Evolutionary conservation across 2,113 vertebrate species (phyloP).

Genomic region (Callithrix jacchus): DNA sequence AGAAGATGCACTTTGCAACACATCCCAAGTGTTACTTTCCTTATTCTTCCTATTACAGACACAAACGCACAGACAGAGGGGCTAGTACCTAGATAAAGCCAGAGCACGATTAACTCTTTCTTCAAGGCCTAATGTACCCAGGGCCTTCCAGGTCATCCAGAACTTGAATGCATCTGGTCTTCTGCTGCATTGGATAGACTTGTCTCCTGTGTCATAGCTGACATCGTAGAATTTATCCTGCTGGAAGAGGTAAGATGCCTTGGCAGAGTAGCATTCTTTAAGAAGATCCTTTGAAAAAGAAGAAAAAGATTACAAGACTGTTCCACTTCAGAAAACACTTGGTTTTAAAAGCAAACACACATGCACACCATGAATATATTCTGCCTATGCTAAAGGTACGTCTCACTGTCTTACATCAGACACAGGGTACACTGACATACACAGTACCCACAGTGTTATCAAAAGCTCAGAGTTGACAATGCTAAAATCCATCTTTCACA

Average conservation of each 20-base stretch:
- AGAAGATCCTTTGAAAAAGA: slow-evolving; percentile 84
- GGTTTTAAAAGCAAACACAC: neutral
- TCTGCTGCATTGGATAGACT: slow-evolving; percentile 91
- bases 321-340: neutral
- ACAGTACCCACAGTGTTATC: neutral
- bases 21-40: neutral
- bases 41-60: neutral
- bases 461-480: neutral
- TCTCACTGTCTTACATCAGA: neutral
- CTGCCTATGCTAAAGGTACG: neutral
- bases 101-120: slow-evolving; percentile 89
- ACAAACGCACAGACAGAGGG: neutral
- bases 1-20: neutral
- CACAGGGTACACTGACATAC: neutral
- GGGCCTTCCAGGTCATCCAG: slow-evolving; percentile 92
- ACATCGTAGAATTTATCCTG: slow-evolving; percentile 92
- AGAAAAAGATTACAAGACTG: neutral
- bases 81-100: slow-evolving; percentile 85
- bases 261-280: slow-evolving; percentile 87
- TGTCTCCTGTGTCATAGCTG: slow-evolving; percentile 90
- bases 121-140: slow-evolving; percentile 88
- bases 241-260: slow-evolving; percentile 90
- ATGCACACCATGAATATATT: neutral
- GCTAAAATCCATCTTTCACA: neutral
- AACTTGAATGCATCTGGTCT: slow-evolving; percentile 90